Evolutionary conservation across 2,797 vertebrate species (phyloP), one percentile per base, ranked within the genome.

Genomic region (Caiman crocodilus): DNA sequence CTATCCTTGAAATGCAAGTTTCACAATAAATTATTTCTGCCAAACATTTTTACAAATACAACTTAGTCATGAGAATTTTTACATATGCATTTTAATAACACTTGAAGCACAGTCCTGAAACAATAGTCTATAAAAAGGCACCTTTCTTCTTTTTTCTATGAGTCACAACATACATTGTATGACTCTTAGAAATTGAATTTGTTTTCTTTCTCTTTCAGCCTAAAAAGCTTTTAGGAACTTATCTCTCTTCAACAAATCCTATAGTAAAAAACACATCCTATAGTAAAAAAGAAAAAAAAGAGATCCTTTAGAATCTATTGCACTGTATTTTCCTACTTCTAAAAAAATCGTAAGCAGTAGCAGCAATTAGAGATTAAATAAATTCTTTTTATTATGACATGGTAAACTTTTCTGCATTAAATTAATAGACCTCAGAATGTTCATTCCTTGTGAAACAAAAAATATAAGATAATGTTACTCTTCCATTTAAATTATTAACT

Each of bases 101-200:
- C 89, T 58, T 83, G 57, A 94, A 93, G 35, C 63, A 61, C 21
- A 57, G 57, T 59, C 35, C 71, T 83, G 75, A 95, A 93, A 83
- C 79, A 73, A 56, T 58, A 58, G 55, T 59, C 42, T 2, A 0
- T 79, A 86, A 83, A 2, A 5, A 83, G 84, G 89, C 42, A 92
- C 57, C 35, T 92, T 81, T 89, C 74, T 92, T 95, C 88, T 74
- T 92, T 94, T 42, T 94, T 90, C 85, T 32, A 25, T 82, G 85
- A 94, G 74, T 92, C 76, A 80, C 57, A 94, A 56, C 4, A 59
- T 87, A 87, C 84, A 92, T 32, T 25, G 28, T 7, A 18, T 16
- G 5, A 73, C 23, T 50, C 35, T 26, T 73, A 42, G 23, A 42
- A 42, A 1, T 81, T 92, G 93, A 84, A 90, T 76, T 26, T 82